Evolutionary conservation across 2,888 invertebrate genomes (phyloP), one percentile per base, ranked within the genome.

Genomic region (Melangyna quadrimaculata): DNA sequence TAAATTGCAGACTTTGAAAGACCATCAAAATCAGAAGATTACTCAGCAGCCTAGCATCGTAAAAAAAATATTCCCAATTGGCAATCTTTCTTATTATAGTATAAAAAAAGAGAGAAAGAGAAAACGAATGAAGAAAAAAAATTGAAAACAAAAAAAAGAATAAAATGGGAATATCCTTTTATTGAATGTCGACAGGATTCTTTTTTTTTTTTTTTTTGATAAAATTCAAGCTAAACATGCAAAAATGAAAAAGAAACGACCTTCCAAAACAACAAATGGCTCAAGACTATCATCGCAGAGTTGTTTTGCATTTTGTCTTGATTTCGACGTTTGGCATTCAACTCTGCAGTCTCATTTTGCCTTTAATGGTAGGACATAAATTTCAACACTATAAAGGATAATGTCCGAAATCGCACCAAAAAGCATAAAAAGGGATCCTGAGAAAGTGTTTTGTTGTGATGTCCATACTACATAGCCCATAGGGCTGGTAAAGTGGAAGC

Each of bases 1-100:
- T 84, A 79, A 79, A 79, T 75, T 84, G 74, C 83, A 84, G 83
- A 84, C 75, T 79, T 65, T 22, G 27, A 71, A n/a, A n/a, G n/a
- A 45, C 57, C 78, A 83, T 83, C 74, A 67, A 72, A 65, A 71
- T 57, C 69, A 57, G n/a, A 51, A 75, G 57, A 75, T 72, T 65
- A 67, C 72, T 55, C 35, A 29, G 37, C 72, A 45, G 53, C 45
- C 32, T 57, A 37, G n/a, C 7, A 40, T 40, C 22, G 48, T 67
- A 67, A 67, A 67, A 53, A 55, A 32, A 51, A 71, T 35, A 45
- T 43, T n/a, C 43, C 72, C 72, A 63, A 71, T 70, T 61, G 27
- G 19, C 69, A 70, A 69, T 61, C 69, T 61, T 27, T 61, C 69
- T 61, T 27, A 27, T 35, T 40, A 24, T 48, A 43, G 17, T 45